Conservation (phyloP, 2,113 vertebrate species). For the Aegithalos caudatus region DNA sequence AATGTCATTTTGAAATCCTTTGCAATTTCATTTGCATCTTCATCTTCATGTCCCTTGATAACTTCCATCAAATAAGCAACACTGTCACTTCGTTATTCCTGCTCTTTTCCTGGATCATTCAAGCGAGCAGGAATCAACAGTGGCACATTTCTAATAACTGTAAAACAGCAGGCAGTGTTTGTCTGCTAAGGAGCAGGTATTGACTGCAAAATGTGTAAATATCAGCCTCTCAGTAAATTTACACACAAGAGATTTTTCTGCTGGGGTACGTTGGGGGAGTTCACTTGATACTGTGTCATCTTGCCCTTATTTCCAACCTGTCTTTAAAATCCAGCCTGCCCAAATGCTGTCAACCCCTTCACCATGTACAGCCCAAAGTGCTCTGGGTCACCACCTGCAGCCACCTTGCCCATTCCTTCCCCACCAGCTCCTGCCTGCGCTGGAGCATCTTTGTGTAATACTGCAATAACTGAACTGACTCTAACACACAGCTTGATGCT, state of each 20-base stretch:
- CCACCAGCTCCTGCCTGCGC: background rate
- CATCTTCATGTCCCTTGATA: background rate
- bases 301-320: background rate
- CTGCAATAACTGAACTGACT: accelerated
- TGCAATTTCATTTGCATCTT: constrained; percentile 24
- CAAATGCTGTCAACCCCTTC: background rate
- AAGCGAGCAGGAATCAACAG: background rate
- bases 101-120: background rate
- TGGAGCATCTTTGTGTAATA: background rate
- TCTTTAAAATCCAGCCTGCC: background rate
- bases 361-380: accelerated
- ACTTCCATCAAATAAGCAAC: background rate
- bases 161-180: background rate
- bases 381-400: background rate
- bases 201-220: background rate
- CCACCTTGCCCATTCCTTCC: background rate
- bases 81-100: background rate
- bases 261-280: background rate
- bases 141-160: constrained; percentile 4
- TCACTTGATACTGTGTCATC: background rate
- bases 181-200: background rate
- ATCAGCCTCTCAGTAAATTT: background rate
- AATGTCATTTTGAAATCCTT: constrained; percentile 1
- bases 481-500: background rate
- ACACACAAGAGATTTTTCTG: background rate